These are phyloP conservation scores for Folsomia manolachei DNA, from an alignment of 2,888 invertebrate genomes.

Conservation along the genomic window DNA sequence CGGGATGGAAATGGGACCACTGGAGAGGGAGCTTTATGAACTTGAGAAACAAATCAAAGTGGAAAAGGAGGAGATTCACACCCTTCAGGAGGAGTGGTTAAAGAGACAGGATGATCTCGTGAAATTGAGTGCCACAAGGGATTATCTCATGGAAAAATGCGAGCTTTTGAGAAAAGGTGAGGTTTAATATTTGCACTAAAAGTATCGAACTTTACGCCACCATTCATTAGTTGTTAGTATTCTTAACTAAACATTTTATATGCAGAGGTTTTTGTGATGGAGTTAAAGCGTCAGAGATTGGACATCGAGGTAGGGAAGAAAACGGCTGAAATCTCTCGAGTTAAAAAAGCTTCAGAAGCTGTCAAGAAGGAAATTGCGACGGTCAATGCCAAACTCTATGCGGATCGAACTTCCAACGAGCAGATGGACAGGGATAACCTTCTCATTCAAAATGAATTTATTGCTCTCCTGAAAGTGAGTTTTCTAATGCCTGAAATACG, in stretches of 20 bases:
- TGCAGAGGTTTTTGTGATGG: conserved; percentile 62
- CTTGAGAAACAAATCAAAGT: conserved; percentile 66
- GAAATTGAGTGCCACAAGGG: conserved; percentile 66
- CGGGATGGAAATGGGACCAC: conserved; percentile 57
- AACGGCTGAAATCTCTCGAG: conserved; percentile 59
- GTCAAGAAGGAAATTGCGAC: conserved; percentile 64
- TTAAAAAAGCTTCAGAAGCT: conserved; percentile 62
- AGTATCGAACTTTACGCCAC: not conserved
- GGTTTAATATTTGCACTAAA: not conserved
- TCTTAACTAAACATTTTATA: conserved; percentile 24
- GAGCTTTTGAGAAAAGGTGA: conserved; percentile 70
- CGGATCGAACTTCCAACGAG: conserved; percentile 60
- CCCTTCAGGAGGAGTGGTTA: conserved; percentile 71
- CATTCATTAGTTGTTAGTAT: too few relatives aligned
- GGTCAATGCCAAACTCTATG: conserved; percentile 61
- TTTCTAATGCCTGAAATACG: not conserved
- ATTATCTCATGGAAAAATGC: conserved; percentile 66
- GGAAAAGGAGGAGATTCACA: conserved; percentile 63
- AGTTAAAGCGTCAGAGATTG: conserved; percentile 70
- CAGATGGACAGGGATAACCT: conserved; percentile 61
- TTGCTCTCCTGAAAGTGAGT: conserved; percentile 57
- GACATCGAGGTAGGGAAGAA: conserved; percentile 65
- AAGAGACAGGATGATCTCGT: conserved; percentile 72
- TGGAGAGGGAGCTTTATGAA: conserved; percentile 64
- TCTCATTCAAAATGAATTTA: conserved; percentile 59